phyloP scores from a whole-genome alignment of 1,140 invertebrate species.

The Apis florea region DNA sequence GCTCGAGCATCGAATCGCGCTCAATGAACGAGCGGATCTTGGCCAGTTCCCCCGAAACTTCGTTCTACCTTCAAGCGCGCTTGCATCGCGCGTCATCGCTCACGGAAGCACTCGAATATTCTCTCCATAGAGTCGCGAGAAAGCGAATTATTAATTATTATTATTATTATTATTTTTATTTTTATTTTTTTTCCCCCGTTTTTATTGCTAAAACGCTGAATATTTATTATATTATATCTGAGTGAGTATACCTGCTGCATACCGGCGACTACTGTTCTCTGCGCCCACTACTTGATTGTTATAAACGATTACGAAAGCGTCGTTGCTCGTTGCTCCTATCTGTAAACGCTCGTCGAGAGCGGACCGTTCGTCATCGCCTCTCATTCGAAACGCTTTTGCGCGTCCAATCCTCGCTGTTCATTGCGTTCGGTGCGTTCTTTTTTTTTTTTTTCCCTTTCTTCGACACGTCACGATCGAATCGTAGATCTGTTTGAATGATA shows the following conservation, averaged over 20 bases:
- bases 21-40: not conserved
- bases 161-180: not conserved
- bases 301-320: slow-evolving; percentile 52
- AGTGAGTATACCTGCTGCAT: slow-evolving; percentile 29
- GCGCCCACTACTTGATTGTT: slow-evolving; percentile 41
- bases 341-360: slow-evolving; percentile 1
- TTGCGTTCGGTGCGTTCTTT: slow-evolving; percentile 6
- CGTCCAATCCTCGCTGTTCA: not conserved
- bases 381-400: not conserved
- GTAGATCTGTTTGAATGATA: not conserved
- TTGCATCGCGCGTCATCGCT: slow-evolving; percentile 8
- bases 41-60: not conserved
- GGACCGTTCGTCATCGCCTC: too few relatives aligned
- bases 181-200: not conserved
- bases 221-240: not conserved
- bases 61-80: not conserved
- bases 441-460: not conserved
- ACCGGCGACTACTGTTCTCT: slow-evolving; percentile 22
- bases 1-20: not conserved
- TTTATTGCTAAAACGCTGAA: slow-evolving; percentile 62
- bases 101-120: slow-evolving; percentile 57
- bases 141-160: slow-evolving; percentile 41
- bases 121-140: slow-evolving; percentile 24
- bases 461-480: not conserved
- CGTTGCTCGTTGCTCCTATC: slow-evolving; percentile 46